Base-by-base conservation (phyloP, 1,140 invertebrate species). In the Aphelenchoides avenae region DNA sequence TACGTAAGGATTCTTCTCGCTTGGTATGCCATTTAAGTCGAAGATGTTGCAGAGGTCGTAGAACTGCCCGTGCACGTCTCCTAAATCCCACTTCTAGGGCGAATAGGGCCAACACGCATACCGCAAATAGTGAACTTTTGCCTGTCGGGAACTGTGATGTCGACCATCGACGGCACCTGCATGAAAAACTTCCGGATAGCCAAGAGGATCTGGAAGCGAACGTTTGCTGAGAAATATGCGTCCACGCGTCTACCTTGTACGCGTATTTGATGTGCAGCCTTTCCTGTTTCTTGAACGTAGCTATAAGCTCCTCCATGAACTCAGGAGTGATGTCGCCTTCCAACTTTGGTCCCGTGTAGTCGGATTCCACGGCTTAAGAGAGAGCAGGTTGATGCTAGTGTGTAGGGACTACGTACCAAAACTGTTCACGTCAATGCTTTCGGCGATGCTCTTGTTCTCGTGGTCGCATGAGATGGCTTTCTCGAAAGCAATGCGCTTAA, bases 41-140 rank as follows among this genome's bases (percentile, higher is more conserved):
- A 98, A 99, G 66, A 99, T 95, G 80, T 99, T 95, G 81, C 95
- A 84, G 41, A 99, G 80, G 82, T 99, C 95, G 80, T 92, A 99
- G 81, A 86, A 99, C 80, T 99, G 95, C 22, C 95, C 95, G 79
- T 99, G 94, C 69, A 99, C 91, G 80, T 60, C 2, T 5, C 11
- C 34, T 18, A 36, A 13, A 13, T 18, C 1, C 9, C 40, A 30
- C 40, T 43, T 43, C 40, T 1, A n/a, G 11, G 15, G 1, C 13
- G 34, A 57, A 5, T n/a, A 37, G 37, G 53, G 7, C 24, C 22
- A 56, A 18, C 30, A 15, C 54, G 57, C 56, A 37, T 99, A n/a
- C 95, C 95, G 80, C 94, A 98, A 47, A 99, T 87, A 29, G 94
- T 99, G 78, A 99, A 98, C 82, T 97, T 97, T 27, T 66, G 62